Evolutionary conservation across 2,113 vertebrate species (phyloP), one percentile per base, ranked within the genome.

Genomic region (Sula dactylatra): DNA sequence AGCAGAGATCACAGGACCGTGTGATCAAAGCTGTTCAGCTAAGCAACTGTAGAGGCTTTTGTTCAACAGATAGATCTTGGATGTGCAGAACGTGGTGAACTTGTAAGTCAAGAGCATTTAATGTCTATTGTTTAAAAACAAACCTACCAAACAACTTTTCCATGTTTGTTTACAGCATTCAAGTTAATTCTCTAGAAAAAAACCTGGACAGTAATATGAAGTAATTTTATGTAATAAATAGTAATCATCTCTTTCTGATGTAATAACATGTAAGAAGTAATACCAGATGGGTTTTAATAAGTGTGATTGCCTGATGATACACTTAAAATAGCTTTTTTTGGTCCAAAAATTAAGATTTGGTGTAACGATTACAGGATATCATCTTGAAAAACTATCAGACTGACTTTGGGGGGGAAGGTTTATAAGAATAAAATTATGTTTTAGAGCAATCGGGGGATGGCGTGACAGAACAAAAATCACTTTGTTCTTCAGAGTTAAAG

Each of bases 11-110:
- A 45, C 31, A 86, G 72, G 59, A 55, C 32, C 52, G 22, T 4
- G 4, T 34, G 8, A 81, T 88, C 86, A 91, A 85, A 91, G 84
- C 66, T 64, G 31, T 34, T 87, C 47, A 55, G 40, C 84, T 93
- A 56, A 14, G 64, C 61, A 64, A 16, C 70, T 50, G 5, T 15
- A 58, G 77, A 61, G 50, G 14, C 56, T 72, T 93, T 62, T 82
- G 80, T 84, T 87, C 84, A 72, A 13, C 56, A 47, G 42, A 2
- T 15, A 47, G 25, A 44, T 71, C 83, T 82, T 47, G 50, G 76
- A 66, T 59, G 55, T 83, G 69, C 32, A 27, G 64, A 59, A 15
- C 6, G 10, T 2, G 7, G 67, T n/a, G 21, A 42, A 40, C 36
- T 44, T 40, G 29, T 16, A 32, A 36, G 16, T 54, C 32, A 31